These are phyloP conservation scores for Austrofundulus limnaeus DNA, from an alignment of 2,113 vertebrate species.

Conservation along the genomic window DNA sequence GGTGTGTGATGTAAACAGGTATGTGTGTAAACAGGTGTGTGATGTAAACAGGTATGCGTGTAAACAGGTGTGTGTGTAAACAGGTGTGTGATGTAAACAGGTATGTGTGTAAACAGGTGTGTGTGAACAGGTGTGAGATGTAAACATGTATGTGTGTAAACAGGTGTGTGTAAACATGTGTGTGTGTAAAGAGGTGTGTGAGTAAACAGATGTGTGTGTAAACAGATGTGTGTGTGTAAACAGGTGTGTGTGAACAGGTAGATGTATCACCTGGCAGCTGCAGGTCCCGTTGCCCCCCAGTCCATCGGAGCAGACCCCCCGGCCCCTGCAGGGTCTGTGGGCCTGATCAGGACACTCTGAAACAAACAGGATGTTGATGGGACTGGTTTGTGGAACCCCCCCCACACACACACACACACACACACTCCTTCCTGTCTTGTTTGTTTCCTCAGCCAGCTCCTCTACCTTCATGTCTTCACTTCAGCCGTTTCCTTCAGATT, in stretches of 20 bases:
- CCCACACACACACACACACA: too few relatives aligned
- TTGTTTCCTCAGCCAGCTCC: too few relatives aligned
- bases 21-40: too few relatives aligned
- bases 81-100: too few relatives aligned
- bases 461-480: too few relatives aligned
- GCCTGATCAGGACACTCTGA: conserved; percentile 87
- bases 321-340: conserved; percentile 75
- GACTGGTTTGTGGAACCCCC: accelerated
- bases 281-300: conserved; percentile 86
- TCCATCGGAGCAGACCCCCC: conserved; percentile 85
- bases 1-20: too few relatives aligned
- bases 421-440: too few relatives aligned
- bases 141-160: too few relatives aligned
- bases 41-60: too few relatives aligned
- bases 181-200: not conserved
- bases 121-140: too few relatives aligned
- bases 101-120: too few relatives aligned
- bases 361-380: not conserved
- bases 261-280: conserved; percentile 80
- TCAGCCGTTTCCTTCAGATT: not conserved
- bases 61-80: too few relatives aligned
- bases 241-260: not conserved
- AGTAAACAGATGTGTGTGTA: not conserved
- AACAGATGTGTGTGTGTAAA: not conserved
- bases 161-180: not conserved